Percentiles rank a stretch among this genome's conserved stretches.
phyloP scores from a whole-genome alignment of 2,113 vertebrate species.

The Athene noctua region DNA sequence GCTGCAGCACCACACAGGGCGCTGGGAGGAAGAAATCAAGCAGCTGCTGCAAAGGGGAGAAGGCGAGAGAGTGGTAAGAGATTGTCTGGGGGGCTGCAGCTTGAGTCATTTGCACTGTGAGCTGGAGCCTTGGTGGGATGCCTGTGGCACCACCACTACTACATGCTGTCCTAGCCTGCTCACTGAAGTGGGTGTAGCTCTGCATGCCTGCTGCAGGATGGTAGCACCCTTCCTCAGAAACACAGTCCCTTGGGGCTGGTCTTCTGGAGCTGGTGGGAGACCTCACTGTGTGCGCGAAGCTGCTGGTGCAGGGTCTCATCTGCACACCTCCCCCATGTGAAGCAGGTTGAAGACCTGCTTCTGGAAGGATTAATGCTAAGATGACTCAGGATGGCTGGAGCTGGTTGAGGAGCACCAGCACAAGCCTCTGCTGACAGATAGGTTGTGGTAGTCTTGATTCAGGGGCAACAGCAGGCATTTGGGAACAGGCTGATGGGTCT shows the following conservation, averaged over 20 bases:
- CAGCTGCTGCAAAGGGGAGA: slow-evolving; percentile 62
- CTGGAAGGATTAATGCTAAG: not conserved
- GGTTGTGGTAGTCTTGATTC: not conserved
- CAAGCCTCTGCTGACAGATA: not conserved
- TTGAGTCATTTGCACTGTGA: not conserved
- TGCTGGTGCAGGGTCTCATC: not conserved
- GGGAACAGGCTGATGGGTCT: not conserved
- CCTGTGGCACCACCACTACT: accelerated
- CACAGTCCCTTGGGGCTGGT: not conserved
- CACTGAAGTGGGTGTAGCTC: not conserved
- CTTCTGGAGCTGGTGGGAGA: not conserved
- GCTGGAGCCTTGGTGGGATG: not conserved
- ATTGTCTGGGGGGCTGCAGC: not conserved
- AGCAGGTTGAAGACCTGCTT: not conserved
- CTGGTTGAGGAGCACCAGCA: not conserved
- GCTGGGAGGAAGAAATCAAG: slow-evolving; percentile 69
- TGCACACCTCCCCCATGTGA: accelerated
- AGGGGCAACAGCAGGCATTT: not conserved
- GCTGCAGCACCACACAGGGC: slow-evolving; percentile 44
- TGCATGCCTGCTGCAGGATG: not conserved
- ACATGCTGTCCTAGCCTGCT: not conserved
- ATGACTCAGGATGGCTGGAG: not conserved
- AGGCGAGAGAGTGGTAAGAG: slow-evolving; percentile 64
- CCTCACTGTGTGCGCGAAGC: accelerated
- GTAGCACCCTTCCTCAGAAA: not conserved